Base-by-base conservation (phyloP, 1,140 invertebrate species). In the Nasonia vitripennis region DNA sequence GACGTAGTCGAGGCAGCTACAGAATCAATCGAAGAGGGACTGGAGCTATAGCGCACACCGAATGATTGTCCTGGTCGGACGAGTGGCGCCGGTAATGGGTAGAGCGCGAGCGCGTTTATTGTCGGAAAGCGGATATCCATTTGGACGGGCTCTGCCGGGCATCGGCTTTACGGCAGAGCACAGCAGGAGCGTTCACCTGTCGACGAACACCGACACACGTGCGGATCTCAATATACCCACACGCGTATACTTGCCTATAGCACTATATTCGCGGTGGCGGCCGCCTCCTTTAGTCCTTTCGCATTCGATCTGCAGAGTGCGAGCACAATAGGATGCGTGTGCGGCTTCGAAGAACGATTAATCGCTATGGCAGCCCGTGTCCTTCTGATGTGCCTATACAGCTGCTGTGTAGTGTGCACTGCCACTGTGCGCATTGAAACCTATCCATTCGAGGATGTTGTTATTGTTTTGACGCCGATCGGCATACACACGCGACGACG, bases 71-170 rank as follows among this genome's bases (percentile, higher is more conserved):
- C 75, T 83, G 71, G 34, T 31, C 12, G 20, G 80, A 23, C 37
- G 34, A 11, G 68, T 4, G 67, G 68, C 27, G 41, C 31, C 81
- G 20, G 51, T 83, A 82, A 74, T 41, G 23, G 81, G 73, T 14
- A 70, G 14, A 37, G 51, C 27, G 37, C 37, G 20, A n/a, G 37
- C 55, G 45, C 74, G 55, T 78, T 45, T 31, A 78, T 77, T 83
- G 75, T 78, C 73, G 75, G 82, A 70, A 78, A 83, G 74, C 82
- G 82, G 83, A 78, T 78, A 78, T 78, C 75, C 75, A 84, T 84
- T 84, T 84, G 78, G 62, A 34, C 41, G 23, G 45, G 20, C 67
- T 77, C 37, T 12, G 41, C 62, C 48, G 41, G 23, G 73, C 23
- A 78, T 51, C 17, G 67, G 14, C 45, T 78, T 78, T 71, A 78